Base-by-base conservation (phyloP, 2,888 invertebrate species). In the Abrostola triplasia region DNA sequence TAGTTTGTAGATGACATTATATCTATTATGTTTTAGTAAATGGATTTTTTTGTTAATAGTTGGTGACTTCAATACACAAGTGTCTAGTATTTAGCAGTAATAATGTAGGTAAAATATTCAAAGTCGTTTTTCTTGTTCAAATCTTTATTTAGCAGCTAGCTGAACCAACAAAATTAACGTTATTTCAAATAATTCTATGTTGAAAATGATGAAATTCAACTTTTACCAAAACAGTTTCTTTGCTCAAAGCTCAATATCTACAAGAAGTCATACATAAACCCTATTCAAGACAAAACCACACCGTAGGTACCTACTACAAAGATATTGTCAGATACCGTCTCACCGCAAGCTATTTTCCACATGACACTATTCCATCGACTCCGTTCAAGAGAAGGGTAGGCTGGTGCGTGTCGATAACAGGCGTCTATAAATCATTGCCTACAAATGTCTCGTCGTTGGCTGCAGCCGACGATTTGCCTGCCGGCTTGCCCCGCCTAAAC, bases 371-470 rank as follows among this genome's bases (percentile, higher is more conserved):
- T 60, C 61, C 48, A 70, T 73, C 70, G 74, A 69, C 77, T 81
- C 78, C 64, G 78, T 53, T 68, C 60, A 78, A 76, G 82, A 84
- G 92, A 90, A 92, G 93, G 93, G 92, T 92, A 90, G 87, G 88
- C 91, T 92, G 92, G 73, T 86, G 86, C 85, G 85, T 93, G 94
- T 93, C 94, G 94, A 94, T 94, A 94, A 91, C 94, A 94, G 90
- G 73, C 78, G 77, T 71, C 86, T 87, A 94, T 94, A 94, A 94
- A 94, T 94, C 94, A 94, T 88, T 86, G 87, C 84, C 84, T 85
- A 87, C 90, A 90, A 93, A 93, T 92, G 92, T 92, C 91, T 88
- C 87, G 93, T 90, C 90, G 91, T 91, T 90, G 83, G 78, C 80
- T 88, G 90, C 92, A 91, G 87, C 82, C 84, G 78, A 66, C 89